Evolutionary conservation across 2,797 vertebrate species (phyloP).

Genomic region (Myiothlypis coronata): DNA sequence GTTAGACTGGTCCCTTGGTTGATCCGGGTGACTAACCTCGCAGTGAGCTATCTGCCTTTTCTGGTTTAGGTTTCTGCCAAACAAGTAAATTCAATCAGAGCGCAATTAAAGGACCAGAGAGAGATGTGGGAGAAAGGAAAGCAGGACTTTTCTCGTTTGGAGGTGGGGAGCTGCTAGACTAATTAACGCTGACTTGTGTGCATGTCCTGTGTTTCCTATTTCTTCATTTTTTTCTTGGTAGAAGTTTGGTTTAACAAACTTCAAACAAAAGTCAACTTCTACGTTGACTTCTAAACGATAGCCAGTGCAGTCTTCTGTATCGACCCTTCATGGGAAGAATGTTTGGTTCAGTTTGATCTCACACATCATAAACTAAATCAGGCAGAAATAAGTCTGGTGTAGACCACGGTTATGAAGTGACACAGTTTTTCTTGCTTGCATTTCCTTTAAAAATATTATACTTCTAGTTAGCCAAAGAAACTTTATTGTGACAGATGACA

Average conservation of each 20-base stretch:
- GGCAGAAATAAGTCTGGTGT: not conserved
- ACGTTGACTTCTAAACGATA: accelerated
- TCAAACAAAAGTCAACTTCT: not conserved
- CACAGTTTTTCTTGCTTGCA: not conserved
- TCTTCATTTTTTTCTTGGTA: not conserved
- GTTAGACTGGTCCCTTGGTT: not conserved
- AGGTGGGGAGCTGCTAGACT: not conserved
- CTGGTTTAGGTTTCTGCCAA: constrained; percentile 38
- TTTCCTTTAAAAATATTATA: not conserved
- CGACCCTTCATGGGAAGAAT: accelerated
- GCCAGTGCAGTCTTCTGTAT: not conserved
- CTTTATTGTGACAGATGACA: not conserved
- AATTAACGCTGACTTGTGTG: not conserved
- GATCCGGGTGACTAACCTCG: not conserved
- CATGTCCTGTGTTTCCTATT: not conserved
- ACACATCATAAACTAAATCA: not conserved
- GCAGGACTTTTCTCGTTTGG: not conserved
- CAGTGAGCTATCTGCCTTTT: constrained; percentile 12
- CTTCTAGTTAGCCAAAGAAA: not conserved
- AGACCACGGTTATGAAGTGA: not conserved
- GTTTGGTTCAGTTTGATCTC: not conserved
- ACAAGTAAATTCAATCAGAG: not conserved
- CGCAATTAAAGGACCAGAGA: not conserved
- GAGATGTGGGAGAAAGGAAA: not conserved
- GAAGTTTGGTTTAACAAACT: not conserved